Percentiles rank a stretch among this genome's conserved stretches.
phyloP scores from a whole-genome alignment of 2,113 vertebrate species.

The Tapirus terrestris region DNA sequence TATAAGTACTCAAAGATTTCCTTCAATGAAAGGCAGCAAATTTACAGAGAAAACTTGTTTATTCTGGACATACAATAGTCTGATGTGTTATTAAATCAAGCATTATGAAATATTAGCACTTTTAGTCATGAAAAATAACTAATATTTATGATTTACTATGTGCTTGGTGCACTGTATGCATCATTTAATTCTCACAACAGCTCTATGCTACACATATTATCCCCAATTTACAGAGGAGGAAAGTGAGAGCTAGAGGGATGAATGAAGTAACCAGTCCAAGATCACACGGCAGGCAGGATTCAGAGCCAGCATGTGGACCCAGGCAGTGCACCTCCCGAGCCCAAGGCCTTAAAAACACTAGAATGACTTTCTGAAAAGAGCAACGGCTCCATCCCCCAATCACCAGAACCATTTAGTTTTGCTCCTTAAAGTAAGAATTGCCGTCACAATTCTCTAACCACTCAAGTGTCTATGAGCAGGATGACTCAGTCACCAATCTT shows the following conservation, averaged over 20 bases:
- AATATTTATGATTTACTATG: neutral
- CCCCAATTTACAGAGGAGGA: neutral
- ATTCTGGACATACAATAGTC: neutral
- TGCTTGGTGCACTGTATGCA: neutral
- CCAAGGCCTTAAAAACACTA: neutral
- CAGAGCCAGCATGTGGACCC: neutral
- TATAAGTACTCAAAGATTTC: neutral
- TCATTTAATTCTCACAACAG: neutral
- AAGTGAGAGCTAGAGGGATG: neutral
- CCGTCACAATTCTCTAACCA: neutral
- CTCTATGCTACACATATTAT: neutral
- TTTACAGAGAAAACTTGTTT: neutral
- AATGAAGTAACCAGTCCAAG: neutral
- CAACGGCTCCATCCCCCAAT: neutral
- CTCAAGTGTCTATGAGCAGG: fast-evolving
- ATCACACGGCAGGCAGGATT: neutral
- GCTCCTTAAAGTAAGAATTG: neutral
- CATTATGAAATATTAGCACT: neutral
- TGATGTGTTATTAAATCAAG: neutral
- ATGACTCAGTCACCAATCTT: neutral
- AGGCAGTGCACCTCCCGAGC: neutral
- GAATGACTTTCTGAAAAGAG: neutral
- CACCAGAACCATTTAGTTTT: neutral
- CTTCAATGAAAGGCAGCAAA: neutral
- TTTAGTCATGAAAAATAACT: neutral